phyloP scores from a whole-genome alignment of 1,140 invertebrate genomes.

The Metopolophium dirhodum region DNA sequence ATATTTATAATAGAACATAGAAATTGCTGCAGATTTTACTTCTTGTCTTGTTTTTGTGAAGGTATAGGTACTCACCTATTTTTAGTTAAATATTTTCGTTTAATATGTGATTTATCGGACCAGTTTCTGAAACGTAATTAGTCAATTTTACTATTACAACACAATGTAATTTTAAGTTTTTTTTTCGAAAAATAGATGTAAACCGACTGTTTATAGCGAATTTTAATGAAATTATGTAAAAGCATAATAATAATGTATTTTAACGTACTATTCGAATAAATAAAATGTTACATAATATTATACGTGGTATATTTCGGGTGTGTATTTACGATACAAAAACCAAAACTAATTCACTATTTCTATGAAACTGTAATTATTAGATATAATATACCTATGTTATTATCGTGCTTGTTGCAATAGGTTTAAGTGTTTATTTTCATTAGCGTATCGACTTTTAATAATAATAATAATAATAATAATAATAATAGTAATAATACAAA shows the following conservation, averaged over 20 bases:
- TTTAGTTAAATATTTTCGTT: too few species aligned
- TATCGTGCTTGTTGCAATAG: not conserved
- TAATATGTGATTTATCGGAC: too few species aligned
- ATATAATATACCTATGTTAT: not conserved
- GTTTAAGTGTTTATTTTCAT: not conserved
- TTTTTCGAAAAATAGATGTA: not conserved
- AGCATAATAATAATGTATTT: not conserved
- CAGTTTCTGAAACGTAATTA: too few species aligned
- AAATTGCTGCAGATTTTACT: too few species aligned
- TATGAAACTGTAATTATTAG: not conserved
- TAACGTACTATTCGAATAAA: not conserved
- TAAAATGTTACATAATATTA: too few species aligned
- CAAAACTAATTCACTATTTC: not conserved
- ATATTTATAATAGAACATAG: too few species aligned
- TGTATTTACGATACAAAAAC: not conserved
- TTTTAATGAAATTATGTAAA: not conserved
- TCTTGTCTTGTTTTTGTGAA: too few species aligned
- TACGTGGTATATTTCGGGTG: not conserved
- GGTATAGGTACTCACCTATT: too few species aligned
- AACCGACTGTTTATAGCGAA: not conserved
- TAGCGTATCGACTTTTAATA: not conserved
- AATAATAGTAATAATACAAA: too few species aligned
- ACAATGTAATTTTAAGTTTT: too few species aligned
- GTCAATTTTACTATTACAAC: too few species aligned
- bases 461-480: too few species aligned